Base-by-base conservation (phyloP, 1,140 invertebrate species). In the Drosophila sucinea region DNA sequence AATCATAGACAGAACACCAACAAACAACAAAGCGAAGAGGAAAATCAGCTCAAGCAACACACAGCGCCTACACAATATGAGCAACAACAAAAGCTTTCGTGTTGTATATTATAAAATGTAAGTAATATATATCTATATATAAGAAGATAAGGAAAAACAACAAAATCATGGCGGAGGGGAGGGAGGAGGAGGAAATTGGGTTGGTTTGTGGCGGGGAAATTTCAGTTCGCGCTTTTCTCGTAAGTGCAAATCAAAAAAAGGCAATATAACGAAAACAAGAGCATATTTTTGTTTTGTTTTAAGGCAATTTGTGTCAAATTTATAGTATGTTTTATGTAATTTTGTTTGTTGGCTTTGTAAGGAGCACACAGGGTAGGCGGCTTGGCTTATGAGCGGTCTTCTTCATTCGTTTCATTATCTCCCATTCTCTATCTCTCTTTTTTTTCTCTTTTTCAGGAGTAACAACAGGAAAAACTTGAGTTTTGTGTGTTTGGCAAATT, bases 311-410 rank as follows among this genome's bases (percentile, higher is more conserved):
- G 74, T 81, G 75, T 86, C 51, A 67, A 67, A 64, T 71, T 60
- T 77, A n/a, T 17, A 75, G 38, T 61, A 51, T 29, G 55, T 29
- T 54, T 35, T 63, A 27, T 57, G 6, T 35, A 35, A 10, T 38
- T n/a, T 65, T 7, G 4, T 61, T 61, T 61, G 4, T 57, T 67
- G 33, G 58, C 55, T 71, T 62, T 67, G 17, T 74, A 66, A 85
- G 79, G 90, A 91, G 90, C 82, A 91, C 90, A 91, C 77, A 90
- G 90, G 90, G 90, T 90, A 90, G 90, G 90, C 81, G 81, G 44
- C 44, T 51, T 35, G 56, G 82, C 90, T 91, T 91, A 86, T 84
- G 90, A 90, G 87, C 90, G 90, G 90, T 91, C 77, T 91, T 90
- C 81, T 81, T 90, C 86, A 80, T 84, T 87, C 80, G 85, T 84